A percentile compares a stretch with the other conserved stretches of the same genome.
These are phyloP conservation scores for Rallus limicola DNA, from an alignment of 2,113 vertebrate genomes.

Conservation along the genomic window DNA sequence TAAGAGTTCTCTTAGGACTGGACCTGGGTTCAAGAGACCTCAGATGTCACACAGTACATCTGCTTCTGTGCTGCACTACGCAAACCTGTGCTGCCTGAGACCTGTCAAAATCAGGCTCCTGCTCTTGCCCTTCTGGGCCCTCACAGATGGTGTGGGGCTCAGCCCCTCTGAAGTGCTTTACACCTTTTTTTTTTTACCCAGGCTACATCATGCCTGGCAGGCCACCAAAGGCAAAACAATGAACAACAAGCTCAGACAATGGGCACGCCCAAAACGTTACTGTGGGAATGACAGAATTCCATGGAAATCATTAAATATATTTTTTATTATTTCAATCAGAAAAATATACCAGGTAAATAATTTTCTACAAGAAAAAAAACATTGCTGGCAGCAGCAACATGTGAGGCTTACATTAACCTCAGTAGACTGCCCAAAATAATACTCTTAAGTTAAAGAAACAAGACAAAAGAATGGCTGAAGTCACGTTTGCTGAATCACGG, in stretches of 20 bases:
- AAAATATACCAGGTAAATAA: background rate
- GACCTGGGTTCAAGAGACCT: background rate
- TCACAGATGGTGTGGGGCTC: background rate
- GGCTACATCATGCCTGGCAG: background rate
- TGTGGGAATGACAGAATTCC: background rate
- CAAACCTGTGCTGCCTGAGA: background rate
- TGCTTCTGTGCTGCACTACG: background rate
- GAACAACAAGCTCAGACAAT: background rate
- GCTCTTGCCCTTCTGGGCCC: background rate
- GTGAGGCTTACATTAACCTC: background rate
- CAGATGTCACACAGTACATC: background rate
- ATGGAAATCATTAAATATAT: background rate
- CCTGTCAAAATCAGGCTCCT: background rate
- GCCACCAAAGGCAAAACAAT: background rate
- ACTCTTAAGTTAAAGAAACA: background rate
- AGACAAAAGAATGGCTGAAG: background rate
- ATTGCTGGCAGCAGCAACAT: background rate
- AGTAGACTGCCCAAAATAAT: background rate
- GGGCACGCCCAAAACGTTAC: background rate
- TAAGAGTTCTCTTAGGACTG: background rate
- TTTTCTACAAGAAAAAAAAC: background rate
- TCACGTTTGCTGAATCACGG: background rate
- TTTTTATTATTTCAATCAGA: background rate
- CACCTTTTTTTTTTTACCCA: background rate
- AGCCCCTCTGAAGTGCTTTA: background rate